A percentile compares a stretch with the other conserved stretches of the same genome.
These are phyloP conservation scores for Acleris emargana DNA, from an alignment of 2,888 invertebrate species.

Conservation along the genomic window DNA sequence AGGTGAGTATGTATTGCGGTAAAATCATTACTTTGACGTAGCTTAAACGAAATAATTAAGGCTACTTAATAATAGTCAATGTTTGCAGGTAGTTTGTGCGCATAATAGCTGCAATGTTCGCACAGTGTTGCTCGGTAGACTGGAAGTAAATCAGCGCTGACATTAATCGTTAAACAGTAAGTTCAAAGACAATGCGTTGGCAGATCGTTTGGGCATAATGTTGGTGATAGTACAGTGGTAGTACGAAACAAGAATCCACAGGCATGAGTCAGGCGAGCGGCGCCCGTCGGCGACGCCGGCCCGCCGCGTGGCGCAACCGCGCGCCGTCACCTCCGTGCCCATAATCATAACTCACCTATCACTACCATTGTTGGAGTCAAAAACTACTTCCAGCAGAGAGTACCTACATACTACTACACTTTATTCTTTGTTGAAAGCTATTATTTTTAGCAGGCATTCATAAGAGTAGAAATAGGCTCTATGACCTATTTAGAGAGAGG, in stretches of 20 bases:
- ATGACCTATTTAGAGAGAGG: no score
- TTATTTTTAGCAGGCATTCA: no score
- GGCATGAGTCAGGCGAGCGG: conserved; percentile 71
- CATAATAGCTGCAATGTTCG: conserved; percentile 28
- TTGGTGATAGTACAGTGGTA: conserved; percentile 61
- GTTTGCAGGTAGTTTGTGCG: conserved; percentile 33
- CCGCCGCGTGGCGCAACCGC: conserved; percentile 40
- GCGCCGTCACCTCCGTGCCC: conserved; percentile 34
- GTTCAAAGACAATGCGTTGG: conserved; percentile 81
- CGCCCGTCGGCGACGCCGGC: conserved; percentile 51
- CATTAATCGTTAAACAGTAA: conserved; percentile 73
- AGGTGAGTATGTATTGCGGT: no score
- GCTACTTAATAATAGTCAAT: conserved; percentile 1
- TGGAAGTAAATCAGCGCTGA: conserved; percentile 67
- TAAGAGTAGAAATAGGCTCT: no score
- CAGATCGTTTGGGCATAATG: conserved; percentile 78
- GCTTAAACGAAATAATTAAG: conserved; percentile 1
- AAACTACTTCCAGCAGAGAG: conserved; percentile 1
- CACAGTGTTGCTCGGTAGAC: conserved; percentile 46
- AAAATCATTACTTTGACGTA: background rate
- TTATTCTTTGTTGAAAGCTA: no score
- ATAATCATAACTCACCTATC: conserved; percentile 34
- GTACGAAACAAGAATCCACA: conserved; percentile 72
- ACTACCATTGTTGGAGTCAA: conserved; percentile 30
- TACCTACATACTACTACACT: background rate